Base-by-base conservation (phyloP, 2,888 invertebrate species). In the Pardosa pseudoannulata region DNA sequence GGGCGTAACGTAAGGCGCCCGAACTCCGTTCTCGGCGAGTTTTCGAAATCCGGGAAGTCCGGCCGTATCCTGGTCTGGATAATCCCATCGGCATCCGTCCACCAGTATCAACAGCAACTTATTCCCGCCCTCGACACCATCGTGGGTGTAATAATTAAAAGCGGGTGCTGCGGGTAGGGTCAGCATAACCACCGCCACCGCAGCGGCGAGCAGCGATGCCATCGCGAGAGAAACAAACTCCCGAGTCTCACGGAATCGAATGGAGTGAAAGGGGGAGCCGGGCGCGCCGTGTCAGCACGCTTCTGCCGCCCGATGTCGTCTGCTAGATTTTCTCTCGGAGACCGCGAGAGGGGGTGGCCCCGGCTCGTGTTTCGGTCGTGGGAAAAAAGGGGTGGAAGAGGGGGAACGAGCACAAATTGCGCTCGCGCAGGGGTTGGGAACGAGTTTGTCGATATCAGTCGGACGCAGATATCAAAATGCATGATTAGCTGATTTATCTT, bases 61-160 rank as follows among this genome's bases (percentile, higher is more conserved):
- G 16, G 56, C n/a, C 9, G 27, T 36, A 46, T 86, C 85, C 62
- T 80, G 72, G 31, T 81, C 74, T 2, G 81, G 80, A 72, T 88
- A 88, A 78, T 88, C 83, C 88, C 88, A 88, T 11, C 88, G 87
- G 28, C 82, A 79, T 16, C 88, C 88, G 62, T 88, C 88, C 46
- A 87, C 87, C 9, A 88, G 67, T 27, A 88, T 56, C 5, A 56
- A 23, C 56, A 56, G 23, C 19, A 56, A 23, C 11, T 56, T 56
- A 23, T 56, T 56, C 5, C 56, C 56, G 1, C 56, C 56, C 3
- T 23, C 56, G 23, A 23, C 5, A 6, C 23, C 56, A 23, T 56
- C 23, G 23, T 56, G n/a, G 23, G 3, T 56, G 23, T 56, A 56
- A 56, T 56, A 56, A 56, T 23, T 56, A 23, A 56, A 56, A 0